A percentile compares a stretch with the other conserved stretches of the same genome.
These are phyloP conservation scores for Turritopsis dohrnii DNA, from an alignment of 30 jellyfish, hydroid and myxozoan species.

Conservation along the genomic window DNA sequence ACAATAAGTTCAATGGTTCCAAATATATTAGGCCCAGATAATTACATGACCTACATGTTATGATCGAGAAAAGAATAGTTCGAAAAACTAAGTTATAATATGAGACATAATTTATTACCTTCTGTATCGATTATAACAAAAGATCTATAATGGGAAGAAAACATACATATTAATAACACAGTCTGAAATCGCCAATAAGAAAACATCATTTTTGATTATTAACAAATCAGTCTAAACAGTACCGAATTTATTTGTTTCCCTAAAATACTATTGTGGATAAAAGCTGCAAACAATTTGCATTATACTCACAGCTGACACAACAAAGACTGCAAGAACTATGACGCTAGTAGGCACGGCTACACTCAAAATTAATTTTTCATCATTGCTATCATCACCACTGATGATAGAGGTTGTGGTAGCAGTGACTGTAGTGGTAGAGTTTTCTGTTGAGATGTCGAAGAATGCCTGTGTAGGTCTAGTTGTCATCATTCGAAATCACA, in stretches of 20 bases:
- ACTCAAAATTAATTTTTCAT: background rate
- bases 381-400: background rate
- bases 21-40: no score
- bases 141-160: background rate
- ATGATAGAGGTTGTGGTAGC: background rate
- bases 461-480: background rate
- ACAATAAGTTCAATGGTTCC: no score
- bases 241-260: no score
- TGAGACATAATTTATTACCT: background rate
- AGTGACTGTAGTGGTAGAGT: background rate
- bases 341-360: background rate
- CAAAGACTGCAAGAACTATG: background rate
- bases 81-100: no score
- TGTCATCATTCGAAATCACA: background rate
- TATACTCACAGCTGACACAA: background rate
- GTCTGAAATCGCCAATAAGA: no score
- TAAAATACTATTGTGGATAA: no score
- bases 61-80: no score
- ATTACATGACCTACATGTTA: no score
- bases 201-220: no score
- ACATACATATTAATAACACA: background rate
- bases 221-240: no score
- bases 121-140: background rate
- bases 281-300: background rate
- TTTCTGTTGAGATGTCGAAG: background rate